These are phyloP conservation scores for Nothoprocta pentlandii DNA, from an alignment of 2,113 vertebrate genomes.

Conservation along the genomic window DNA sequence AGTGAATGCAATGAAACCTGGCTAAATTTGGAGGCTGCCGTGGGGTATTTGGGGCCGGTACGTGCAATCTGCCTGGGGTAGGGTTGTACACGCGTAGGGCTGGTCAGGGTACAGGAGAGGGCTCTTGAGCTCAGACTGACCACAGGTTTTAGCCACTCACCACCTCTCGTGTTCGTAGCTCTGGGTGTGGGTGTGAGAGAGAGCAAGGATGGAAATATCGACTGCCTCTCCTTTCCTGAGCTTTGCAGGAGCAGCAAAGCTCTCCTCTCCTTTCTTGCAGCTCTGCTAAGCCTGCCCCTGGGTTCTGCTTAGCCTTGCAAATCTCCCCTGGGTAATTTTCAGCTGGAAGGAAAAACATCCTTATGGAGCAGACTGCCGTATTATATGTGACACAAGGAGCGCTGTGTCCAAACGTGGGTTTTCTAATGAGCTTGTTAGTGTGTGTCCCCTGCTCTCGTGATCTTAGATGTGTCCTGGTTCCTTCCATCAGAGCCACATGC, in stretches of 20 bases:
- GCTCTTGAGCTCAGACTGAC: neutral
- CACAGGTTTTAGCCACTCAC: neutral
- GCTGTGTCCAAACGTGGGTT: neutral
- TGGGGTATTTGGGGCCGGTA: neutral
- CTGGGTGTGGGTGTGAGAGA: neutral
- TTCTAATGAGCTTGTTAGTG: neutral
- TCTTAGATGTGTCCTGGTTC: neutral
- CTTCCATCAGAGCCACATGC: neutral
- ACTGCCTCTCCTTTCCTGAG: neutral
- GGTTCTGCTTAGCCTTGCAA: neutral
- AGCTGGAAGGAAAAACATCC: neutral
- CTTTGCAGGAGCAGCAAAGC: neutral
- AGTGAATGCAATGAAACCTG: neutral
- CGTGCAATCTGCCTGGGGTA: too few species aligned
- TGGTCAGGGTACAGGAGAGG: neutral
- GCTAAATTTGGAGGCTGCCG: neutral
- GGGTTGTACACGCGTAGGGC: too few species aligned
- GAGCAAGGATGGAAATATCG: neutral
- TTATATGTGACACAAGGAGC: neutral
- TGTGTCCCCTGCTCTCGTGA: neutral
- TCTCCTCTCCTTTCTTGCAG: too few species aligned
- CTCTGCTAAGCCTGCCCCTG: neutral
- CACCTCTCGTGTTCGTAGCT: neutral
- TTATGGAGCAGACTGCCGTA: neutral
- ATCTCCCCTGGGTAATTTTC: neutral